Percentiles rank a stretch among this genome's conserved stretches.
These are phyloP conservation scores for Isoperla grammatica DNA, from an alignment of 2,888 invertebrate genomes.

Conservation along the genomic window DNA sequence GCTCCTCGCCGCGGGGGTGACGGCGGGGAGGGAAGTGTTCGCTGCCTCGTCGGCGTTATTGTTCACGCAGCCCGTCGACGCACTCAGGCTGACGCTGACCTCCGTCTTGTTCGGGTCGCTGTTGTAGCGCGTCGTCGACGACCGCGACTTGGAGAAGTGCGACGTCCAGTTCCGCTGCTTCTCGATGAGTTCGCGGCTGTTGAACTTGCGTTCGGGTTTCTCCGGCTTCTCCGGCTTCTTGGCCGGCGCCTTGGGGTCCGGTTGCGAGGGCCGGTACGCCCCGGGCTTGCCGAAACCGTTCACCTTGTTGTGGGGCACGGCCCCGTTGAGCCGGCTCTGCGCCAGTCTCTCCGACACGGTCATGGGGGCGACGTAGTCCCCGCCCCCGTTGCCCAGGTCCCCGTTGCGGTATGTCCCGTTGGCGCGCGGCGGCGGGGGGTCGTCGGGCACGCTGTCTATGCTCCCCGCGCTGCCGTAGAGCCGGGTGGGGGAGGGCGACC, in stretches of 20 bases:
- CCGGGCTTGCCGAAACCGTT: not conserved
- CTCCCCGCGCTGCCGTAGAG: slow-evolving; percentile 21
- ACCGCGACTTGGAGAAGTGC: slow-evolving; percentile 75
- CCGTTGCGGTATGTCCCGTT: slow-evolving; percentile 12
- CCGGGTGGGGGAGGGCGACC: slow-evolving; percentile 43
- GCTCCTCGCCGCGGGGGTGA: slow-evolving; percentile 45
- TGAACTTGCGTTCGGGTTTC: slow-evolving; percentile 76
- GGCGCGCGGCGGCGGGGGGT: slow-evolving; percentile 14
- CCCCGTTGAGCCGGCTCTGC: slow-evolving; percentile 9
- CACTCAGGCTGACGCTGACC: slow-evolving; percentile 40
- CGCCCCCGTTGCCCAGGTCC: slow-evolving; percentile 19
- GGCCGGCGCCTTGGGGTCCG: not conserved
- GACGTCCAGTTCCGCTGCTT: slow-evolving; percentile 91
- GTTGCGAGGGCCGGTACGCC: not conserved
- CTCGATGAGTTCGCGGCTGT: slow-evolving; percentile 80
- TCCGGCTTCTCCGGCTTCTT: slow-evolving; percentile 63
- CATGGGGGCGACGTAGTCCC: slow-evolving; percentile 19
- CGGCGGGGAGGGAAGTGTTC: slow-evolving; percentile 11
- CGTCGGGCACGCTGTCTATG: not conserved
- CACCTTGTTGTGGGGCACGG: not conserved
- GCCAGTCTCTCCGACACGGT: slow-evolving; percentile 7
- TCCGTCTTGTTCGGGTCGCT: slow-evolving; percentile 60
- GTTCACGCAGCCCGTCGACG: slow-evolving; percentile 17
- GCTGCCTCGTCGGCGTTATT: slow-evolving; percentile 23
- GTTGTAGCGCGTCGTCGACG: slow-evolving; percentile 50